Percentiles rank a stretch among this genome's conserved stretches.
Evolutionary conservation across 1,140 invertebrate species (phyloP).

Genomic region (Paraescarpia echinospica): DNA sequence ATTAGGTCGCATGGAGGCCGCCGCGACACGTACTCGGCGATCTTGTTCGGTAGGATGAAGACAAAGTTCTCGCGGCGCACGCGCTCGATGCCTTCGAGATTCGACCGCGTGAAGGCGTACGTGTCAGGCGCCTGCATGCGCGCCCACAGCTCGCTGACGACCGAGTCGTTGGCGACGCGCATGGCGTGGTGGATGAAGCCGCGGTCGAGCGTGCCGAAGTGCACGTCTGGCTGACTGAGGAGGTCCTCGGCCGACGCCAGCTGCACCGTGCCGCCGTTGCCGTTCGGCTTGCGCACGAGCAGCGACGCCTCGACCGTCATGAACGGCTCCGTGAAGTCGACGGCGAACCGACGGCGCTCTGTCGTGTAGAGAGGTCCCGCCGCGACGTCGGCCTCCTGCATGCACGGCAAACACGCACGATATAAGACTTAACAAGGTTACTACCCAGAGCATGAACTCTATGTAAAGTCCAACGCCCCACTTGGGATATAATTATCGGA

Average conservation of each 20-base stretch:
- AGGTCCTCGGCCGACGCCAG: slow-evolving; percentile 24
- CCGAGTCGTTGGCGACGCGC: slow-evolving; percentile 13
- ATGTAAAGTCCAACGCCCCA: no score
- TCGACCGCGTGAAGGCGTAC: slow-evolving; percentile 21
- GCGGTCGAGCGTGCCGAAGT: slow-evolving; percentile 21
- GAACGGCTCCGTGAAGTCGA: slow-evolving; percentile 95
- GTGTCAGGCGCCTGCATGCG: slow-evolving; percentile 17
- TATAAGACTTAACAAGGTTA: not conserved
- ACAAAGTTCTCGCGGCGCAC: slow-evolving; percentile 25
- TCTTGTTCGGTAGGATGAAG: slow-evolving; percentile 26
- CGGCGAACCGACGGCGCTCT: slow-evolving; percentile 86
- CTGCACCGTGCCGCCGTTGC: slow-evolving; percentile 26
- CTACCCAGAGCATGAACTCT: no score
- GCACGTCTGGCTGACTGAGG: slow-evolving; percentile 21
- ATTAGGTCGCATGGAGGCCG: slow-evolving; percentile 29
- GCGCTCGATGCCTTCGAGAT: slow-evolving; percentile 26
- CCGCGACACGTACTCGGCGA: slow-evolving; percentile 29
- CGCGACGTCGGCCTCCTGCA: slow-evolving; percentile 92
- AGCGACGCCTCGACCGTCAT: slow-evolving; percentile 96
- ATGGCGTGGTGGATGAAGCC: slow-evolving; percentile 21
- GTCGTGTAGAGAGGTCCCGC: slow-evolving; percentile 95
- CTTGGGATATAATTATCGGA: no score
- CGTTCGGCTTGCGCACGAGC: slow-evolving; percentile 87
- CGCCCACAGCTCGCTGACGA: slow-evolving; percentile 20
- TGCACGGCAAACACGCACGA: slow-evolving; percentile 33